Percentiles rank a stretch among this genome's conserved stretches.
These are phyloP conservation scores for Manduca sexta DNA, from an alignment of 1,140 invertebrate genomes.

Conservation along the genomic window DNA sequence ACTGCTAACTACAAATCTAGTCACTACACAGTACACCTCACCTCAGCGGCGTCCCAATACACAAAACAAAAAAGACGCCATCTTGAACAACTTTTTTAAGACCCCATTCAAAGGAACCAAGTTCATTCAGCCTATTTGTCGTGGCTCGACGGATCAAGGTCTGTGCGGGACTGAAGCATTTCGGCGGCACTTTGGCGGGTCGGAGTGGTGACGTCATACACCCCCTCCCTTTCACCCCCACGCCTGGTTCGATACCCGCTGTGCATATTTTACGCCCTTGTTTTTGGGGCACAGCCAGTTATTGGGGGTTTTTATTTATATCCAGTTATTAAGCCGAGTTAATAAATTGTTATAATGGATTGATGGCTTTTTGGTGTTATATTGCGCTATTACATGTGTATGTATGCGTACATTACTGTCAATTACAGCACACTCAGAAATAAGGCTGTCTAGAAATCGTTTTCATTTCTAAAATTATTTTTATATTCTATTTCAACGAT, in stretches of 20 bases:
- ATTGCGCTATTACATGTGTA: too few species aligned
- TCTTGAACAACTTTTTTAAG: neutral
- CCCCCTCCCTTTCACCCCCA: slow-evolving; percentile 15
- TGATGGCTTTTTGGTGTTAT: too few species aligned
- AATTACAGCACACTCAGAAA: too few species aligned
- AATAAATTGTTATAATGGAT: slow-evolving; percentile 1
- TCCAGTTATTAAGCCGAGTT: neutral
- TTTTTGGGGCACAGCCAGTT: slow-evolving; percentile 35
- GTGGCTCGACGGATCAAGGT: slow-evolving; percentile 25
- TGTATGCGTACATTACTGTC: too few species aligned
- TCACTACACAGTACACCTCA: neutral
- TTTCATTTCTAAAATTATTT: too few species aligned
- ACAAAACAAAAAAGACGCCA: neutral
- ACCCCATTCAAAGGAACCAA: slow-evolving; percentile 9
- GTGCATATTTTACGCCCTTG: slow-evolving; percentile 43
- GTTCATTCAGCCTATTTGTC: slow-evolving; percentile 15
- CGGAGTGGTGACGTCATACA: slow-evolving; percentile 39
- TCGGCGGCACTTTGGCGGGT: slow-evolving; percentile 38
- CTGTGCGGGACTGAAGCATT: slow-evolving; percentile 26
- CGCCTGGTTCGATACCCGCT: slow-evolving; percentile 13
- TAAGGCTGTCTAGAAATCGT: too few species aligned
- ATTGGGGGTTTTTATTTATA: slow-evolving; percentile 20
- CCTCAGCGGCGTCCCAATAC: neutral
- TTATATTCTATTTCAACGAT: too few species aligned
- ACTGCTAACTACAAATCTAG: too few species aligned